Percentiles rank a stretch among this genome's conserved stretches.
Evolutionary conservation across 2,888 invertebrate species (phyloP).

Genomic region (Perithous albicinctus): DNA sequence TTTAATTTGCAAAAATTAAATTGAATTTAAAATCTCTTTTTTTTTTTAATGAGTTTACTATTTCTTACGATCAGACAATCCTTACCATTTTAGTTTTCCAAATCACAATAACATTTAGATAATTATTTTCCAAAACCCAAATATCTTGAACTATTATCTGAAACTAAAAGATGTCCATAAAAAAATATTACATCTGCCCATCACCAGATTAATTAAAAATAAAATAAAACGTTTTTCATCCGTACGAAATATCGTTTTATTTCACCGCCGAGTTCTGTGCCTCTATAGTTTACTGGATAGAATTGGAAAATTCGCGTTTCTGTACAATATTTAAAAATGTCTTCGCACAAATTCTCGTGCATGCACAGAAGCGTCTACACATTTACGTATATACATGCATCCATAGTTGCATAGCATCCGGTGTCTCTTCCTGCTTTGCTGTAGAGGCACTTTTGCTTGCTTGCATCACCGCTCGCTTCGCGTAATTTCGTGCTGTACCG

Average conservation of each 20-base stretch:
- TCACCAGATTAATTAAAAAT: not conserved
- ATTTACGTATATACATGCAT: not conserved
- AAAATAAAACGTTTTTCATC: not conserved
- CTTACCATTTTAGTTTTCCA: no score
- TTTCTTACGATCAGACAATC: no score
- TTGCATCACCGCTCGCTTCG: constrained; percentile 10
- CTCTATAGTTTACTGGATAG: not conserved
- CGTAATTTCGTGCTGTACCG: constrained; percentile 18
- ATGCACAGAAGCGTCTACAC: not conserved
- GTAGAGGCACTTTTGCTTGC: constrained; percentile 61
- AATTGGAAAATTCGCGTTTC: not conserved
- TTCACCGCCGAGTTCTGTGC: not conserved
- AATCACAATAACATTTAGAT: no score
- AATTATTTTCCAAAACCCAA: no score
- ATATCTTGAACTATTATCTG: no score
- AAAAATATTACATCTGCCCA: no score
- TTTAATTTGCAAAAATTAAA: no score
- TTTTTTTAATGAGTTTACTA: no score
- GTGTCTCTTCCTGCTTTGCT: constrained; percentile 24
- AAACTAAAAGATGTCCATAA: no score
- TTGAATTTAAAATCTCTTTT: no score
- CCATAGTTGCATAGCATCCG: constrained; percentile 29
- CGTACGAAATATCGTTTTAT: not conserved
- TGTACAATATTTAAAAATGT: not conserved
- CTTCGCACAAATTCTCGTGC: not conserved